Conservation (phyloP, 2,113 vertebrate genomes). For the Nibea coibor region DNA sequence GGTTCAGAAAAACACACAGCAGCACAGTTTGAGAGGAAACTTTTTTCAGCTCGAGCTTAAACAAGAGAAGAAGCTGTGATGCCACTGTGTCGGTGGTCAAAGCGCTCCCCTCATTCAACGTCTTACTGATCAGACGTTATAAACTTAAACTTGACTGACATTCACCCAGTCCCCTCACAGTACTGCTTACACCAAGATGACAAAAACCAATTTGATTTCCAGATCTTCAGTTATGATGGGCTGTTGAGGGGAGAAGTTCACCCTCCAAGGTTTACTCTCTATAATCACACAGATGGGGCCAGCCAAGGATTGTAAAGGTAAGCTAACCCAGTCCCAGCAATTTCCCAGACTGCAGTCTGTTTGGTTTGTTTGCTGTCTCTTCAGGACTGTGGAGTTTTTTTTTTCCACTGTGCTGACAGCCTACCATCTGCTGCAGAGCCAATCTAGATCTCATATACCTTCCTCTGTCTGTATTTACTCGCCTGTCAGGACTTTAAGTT, state of each 20-base stretch:
- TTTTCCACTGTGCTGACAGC: slow-evolving; percentile 67
- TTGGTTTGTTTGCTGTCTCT: slow-evolving; percentile 66
- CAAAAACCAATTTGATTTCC: slow-evolving; percentile 52
- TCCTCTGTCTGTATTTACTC: slow-evolving; percentile 58
- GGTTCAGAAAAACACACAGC: neutral
- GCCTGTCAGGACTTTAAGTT: slow-evolving; percentile 61
- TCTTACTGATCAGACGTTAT: neutral
- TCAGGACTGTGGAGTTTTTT: slow-evolving; percentile 37
- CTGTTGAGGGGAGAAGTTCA: slow-evolving; percentile 40
- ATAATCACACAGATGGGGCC: slow-evolving; percentile 59
- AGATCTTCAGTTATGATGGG: slow-evolving; percentile 52
- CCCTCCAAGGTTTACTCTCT: slow-evolving; percentile 47
- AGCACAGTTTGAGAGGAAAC: neutral
- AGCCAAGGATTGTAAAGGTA: slow-evolving; percentile 63
- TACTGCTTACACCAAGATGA: slow-evolving; percentile 16
- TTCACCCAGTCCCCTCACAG: neutral
- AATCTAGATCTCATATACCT: slow-evolving; percentile 63
- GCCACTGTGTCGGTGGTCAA: neutral
- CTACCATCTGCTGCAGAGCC: slow-evolving; percentile 78
- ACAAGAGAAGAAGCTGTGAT: too few relatives aligned
- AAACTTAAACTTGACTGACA: slow-evolving; percentile 31
- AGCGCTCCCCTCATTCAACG: neutral
- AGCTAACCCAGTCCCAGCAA: slow-evolving; percentile 56
- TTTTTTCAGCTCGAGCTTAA: neutral
- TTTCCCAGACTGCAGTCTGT: slow-evolving; percentile 65